Percentiles rank a stretch among this genome's conserved stretches.
Conservation (phyloP, 37 sponge, comb jelly and placozoan genomes). For the Axinella damicornis region DNA sequence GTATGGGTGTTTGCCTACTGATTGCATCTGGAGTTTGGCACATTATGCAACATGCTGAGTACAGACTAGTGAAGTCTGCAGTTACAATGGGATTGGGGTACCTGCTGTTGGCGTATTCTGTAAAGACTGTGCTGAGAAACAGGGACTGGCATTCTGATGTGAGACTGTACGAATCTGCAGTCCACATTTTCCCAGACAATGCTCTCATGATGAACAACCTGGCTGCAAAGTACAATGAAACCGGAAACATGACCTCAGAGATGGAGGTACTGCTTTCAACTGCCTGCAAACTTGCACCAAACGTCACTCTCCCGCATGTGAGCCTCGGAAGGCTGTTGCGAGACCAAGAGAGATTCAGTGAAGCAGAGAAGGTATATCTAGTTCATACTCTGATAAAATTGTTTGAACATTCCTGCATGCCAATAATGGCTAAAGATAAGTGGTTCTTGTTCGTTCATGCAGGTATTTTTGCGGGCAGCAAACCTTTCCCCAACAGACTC, state of each 20-base stretch:
- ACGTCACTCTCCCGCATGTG: too few relatives aligned
- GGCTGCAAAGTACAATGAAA: conserved; percentile 68
- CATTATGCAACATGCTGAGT: conserved; percentile 56
- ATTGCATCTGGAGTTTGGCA: conserved; percentile 15
- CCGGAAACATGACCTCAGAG: conserved; percentile 11
- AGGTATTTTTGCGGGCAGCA: background rate
- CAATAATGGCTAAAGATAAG: too few relatives aligned
- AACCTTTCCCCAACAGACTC: background rate
- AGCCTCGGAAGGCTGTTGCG: conserved; percentile 75
- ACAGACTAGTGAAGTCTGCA: conserved; percentile 55
- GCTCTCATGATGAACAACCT: conserved; percentile 87
- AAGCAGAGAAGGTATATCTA: conserved; percentile 68
- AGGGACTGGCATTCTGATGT: conserved; percentile 78
- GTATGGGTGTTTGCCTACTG: conserved; percentile 62
- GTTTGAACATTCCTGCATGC: background rate
- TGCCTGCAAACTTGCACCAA: too few relatives aligned
- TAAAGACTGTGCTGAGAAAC: conserved; percentile 78
- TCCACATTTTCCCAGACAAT: conserved; percentile 78
- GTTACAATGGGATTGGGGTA: background rate
- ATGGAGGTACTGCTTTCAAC: too few relatives aligned
- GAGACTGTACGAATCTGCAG: conserved; percentile 74
- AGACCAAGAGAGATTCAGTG: conserved; percentile 36
- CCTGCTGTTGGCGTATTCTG: conserved; percentile 39
- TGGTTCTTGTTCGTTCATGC: too few relatives aligned
- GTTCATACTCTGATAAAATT: background rate